Evolutionary conservation across 1,140 invertebrate genomes (phyloP).

Genomic region (Paramacrobiotus metropolitanus): DNA sequence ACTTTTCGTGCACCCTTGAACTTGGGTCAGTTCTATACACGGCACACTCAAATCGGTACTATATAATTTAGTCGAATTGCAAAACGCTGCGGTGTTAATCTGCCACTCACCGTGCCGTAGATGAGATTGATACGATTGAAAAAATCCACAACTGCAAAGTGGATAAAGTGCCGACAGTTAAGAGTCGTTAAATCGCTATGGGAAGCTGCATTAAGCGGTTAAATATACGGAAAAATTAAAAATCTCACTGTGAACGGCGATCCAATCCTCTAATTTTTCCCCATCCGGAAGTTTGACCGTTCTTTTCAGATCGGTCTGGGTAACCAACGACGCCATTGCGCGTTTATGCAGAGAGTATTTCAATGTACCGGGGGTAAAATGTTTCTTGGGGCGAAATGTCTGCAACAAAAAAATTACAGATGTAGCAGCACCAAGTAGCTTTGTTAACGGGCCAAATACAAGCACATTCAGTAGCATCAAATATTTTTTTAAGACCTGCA

Average conservation of each 20-base stretch:
- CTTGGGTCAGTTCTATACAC: too few relatives aligned
- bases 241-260: constrained; percentile 72
- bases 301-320: constrained; percentile 65
- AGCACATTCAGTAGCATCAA: too few relatives aligned
- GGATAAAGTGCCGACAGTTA: constrained; percentile 4
- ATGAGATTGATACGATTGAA: constrained; percentile 86
- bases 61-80: too few relatives aligned
- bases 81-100: too few relatives aligned
- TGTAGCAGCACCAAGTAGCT: too few relatives aligned
- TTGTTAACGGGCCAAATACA: too few relatives aligned
- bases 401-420: constrained; percentile 22
- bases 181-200: constrained; percentile 3
- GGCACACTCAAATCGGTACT: too few relatives aligned
- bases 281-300: constrained; percentile 61
- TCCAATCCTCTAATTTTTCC: constrained; percentile 78
- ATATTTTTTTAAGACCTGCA: too few relatives aligned
- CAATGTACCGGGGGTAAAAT: constrained; percentile 66
- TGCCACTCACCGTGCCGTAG: constrained; percentile 64
- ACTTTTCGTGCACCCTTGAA: too few relatives aligned
- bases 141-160: constrained; percentile 62
- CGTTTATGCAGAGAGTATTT: constrained; percentile 77
- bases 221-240: constrained; percentile 5
- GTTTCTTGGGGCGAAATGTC: constrained; percentile 73
- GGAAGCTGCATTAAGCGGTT: constrained; percentile 8
- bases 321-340: constrained; percentile 71